A percentile compares a stretch with the other conserved stretches of the same genome.
phyloP scores from a whole-genome alignment of 1,140 invertebrate genomes.

The Hestina assimilis region DNA sequence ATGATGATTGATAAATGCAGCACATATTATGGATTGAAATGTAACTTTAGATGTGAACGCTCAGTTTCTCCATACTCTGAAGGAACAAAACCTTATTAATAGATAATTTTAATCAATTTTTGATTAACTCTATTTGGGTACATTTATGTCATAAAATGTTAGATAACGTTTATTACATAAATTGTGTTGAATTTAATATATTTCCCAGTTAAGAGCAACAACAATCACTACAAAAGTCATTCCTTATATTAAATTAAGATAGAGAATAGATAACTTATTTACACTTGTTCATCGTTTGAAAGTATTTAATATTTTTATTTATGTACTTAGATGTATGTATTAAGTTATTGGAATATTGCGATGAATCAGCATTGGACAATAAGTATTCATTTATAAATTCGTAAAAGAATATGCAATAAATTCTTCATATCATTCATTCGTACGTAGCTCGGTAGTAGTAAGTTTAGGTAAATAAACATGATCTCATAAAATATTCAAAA shows the following conservation, averaged over 20 bases:
- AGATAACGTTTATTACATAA: neutral
- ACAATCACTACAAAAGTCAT: slow-evolving; percentile 38
- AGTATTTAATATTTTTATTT: neutral
- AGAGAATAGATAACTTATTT: slow-evolving; percentile 24
- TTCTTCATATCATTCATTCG: neutral
- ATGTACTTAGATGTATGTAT: neutral
- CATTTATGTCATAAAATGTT: too few species aligned
- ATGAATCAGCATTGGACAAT: slow-evolving; percentile 2
- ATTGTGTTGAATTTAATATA: neutral
- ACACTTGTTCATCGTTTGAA: slow-evolving; percentile 23
- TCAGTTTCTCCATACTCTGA: too few species aligned
- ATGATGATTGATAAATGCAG: slow-evolving; percentile 82
- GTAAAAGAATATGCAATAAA: neutral
- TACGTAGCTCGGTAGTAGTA: too few species aligned
- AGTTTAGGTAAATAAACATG: too few species aligned
- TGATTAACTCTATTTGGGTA: too few species aligned
- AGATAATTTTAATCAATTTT: too few species aligned
- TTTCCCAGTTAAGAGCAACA: slow-evolving; percentile 8
- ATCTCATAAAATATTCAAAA: too few species aligned
- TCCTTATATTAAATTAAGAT: slow-evolving; percentile 30
- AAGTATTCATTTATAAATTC: neutral
- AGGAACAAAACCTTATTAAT: too few species aligned
- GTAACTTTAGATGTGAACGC: too few species aligned
- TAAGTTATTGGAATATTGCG: neutral
- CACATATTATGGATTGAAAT: neutral